Conservation (phyloP, 2,113 vertebrate genomes). For the Henicopernis longicauda region DNA sequence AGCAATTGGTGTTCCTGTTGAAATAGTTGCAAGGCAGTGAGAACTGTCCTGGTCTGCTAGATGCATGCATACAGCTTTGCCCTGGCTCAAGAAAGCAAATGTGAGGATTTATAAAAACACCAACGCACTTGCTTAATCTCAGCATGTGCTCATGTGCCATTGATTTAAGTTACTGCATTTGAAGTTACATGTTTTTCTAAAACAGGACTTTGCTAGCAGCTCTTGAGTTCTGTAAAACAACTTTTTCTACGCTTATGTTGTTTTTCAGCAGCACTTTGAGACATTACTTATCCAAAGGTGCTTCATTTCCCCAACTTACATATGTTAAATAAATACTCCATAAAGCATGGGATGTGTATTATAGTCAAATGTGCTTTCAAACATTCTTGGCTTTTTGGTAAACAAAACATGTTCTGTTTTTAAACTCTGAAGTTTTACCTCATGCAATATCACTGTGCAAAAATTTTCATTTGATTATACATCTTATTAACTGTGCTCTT, state of each 20-base stretch:
- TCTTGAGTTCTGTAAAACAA: not conserved
- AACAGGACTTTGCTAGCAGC: not conserved
- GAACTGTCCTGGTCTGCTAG: not conserved
- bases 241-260: not conserved
- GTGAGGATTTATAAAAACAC: not conserved
- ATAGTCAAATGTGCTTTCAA: not conserved
- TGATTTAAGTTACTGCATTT: not conserved
- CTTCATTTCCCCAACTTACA: not conserved
- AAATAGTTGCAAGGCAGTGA: not conserved
- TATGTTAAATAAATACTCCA: not conserved
- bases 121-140: fast-evolving
- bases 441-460: not conserved
- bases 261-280: not conserved
- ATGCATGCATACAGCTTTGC: not conserved
- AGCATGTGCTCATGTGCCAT: not conserved
- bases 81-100: not conserved
- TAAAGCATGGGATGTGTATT: not conserved
- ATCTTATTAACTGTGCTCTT: not conserved
- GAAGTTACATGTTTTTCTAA: not conserved
- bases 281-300: not conserved
- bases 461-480: not conserved
- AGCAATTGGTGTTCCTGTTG: not conserved
- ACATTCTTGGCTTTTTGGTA: not conserved
- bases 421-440: not conserved
- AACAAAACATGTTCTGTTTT: not conserved